Evolutionary conservation across 2,113 vertebrate species (phyloP).

Genomic region (Leucopsar rothschildi): DNA sequence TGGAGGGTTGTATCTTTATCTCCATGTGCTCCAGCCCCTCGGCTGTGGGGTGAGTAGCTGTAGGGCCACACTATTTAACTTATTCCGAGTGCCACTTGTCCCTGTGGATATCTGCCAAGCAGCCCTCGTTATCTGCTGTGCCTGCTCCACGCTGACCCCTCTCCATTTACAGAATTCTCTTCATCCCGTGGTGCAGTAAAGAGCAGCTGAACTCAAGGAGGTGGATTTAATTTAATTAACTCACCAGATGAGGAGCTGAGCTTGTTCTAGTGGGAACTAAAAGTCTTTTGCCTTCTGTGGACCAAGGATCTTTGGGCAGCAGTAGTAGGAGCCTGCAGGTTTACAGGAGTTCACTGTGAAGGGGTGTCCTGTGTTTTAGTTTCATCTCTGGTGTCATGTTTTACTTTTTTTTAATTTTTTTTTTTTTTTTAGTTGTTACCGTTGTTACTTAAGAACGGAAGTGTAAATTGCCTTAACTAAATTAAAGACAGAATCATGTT

Average conservation of each 20-base stretch:
- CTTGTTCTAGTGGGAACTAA: not conserved
- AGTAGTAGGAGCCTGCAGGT: conserved; percentile 5
- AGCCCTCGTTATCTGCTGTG: not conserved
- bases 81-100: conserved; percentile 49
- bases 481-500: conserved; percentile 62
- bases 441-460: conserved; percentile 62
- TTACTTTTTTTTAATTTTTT: not conserved
- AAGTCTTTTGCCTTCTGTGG: conserved; percentile 13
- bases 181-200: not conserved
- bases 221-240: not conserved
- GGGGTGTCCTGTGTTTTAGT: conserved; percentile 56
- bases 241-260: not conserved
- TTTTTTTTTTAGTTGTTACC: not conserved
- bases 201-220: conserved; percentile 9
- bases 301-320: not conserved
- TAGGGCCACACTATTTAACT: conserved; percentile 70
- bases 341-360: conserved; percentile 65
- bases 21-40: conserved; percentile 56
- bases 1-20: conserved; percentile 32
- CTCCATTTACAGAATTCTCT: not conserved
- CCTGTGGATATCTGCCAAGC: conserved; percentile 12
- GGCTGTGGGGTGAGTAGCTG: conserved; percentile 24
- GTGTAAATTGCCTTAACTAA: conserved; percentile 75
- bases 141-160: conserved; percentile 11
- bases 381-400: conserved; percentile 60